Evolutionary conservation across 2,888 invertebrate genomes (phyloP), one percentile per base, ranked within the genome.

Genomic region (Notocelia uddmanniana): DNA sequence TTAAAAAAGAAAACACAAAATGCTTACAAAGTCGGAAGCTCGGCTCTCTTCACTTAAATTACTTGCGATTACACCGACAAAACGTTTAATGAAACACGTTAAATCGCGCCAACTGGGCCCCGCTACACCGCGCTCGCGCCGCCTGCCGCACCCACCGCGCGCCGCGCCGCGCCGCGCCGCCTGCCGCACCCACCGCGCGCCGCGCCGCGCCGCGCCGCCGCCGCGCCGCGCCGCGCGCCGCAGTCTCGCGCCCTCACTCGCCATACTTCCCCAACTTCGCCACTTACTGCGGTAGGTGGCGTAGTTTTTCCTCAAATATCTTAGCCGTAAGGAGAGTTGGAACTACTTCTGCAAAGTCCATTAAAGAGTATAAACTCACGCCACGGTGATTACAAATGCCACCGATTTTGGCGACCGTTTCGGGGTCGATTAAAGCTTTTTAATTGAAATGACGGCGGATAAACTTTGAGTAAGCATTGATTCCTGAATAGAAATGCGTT

Each of bases 1-100:
- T 92, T 93, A 93, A 93, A 93, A 93, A 93, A 92, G 92, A 92
- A 92, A 93, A 92, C 91, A 92, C 92, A 93, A 92, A 93, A 93
- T 93, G 91, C 92, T 93, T 91, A 91, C 91, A 90, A 92, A 93
- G 92, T 93, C 92, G 92, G 93, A 92, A 92, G 92, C 91, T 88
- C 88, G 89, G 89, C 90, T 91, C 92, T 92, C 93, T 92, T 91
- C 92, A 92, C 90, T 93, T 92, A 93, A 93, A 93, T 93, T 92
- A 93, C 92, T 93, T 87, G 92, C 92, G 92, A 93, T 93, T 93
- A 93, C 91, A 91, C 93, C 92, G 90, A 91, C 93, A 91, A 93
- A 93, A 91, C 91, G 92, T 90, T 93, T 93, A 92, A 93, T 92
- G 91, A 91, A 93, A 92, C 92, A 92, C 91, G 91, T 92, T 91